Evolutionary conservation across 35 echinoderm and acorn worm genomes (phyloP), one percentile per base, ranked within the genome.

Genomic region (Ptychodera flava): DNA sequence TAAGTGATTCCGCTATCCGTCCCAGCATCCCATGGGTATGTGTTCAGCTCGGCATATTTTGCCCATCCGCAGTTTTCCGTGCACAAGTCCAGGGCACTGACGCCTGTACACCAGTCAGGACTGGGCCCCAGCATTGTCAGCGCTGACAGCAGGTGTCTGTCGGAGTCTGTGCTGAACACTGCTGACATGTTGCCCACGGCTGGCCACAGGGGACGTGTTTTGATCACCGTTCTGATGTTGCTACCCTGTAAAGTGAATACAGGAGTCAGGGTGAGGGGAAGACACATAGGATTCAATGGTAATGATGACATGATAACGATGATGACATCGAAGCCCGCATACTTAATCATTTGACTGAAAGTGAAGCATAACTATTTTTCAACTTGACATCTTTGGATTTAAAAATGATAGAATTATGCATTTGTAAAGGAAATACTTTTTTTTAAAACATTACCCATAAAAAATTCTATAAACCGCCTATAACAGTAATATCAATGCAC

Each of bases 111-210:
- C 95, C 95, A 97, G 77, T 97, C 95, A 78, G 95, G 95, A 78
- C 95, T 97, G 16, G 95, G 95, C 27, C 95, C 95, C 1, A 97
- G 91, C 95, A 97, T 97, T 29, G 95, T 88, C 30, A 97, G 76
- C 33, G 82, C 82, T 0, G 95, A 97, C 14, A 97, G 92, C 32
- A 94, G 79, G 77, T 92, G 91, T 30, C 84, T 85, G 29, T 82
- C 64, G 16, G 86, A 75, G 77, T 97, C 91, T 1, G 88, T 86
- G 28, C 88, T 92, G 78, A 95, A 86, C 35, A 93, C 33, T 15
- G 88, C 82, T 32, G 88, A 86, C 87, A 91, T 94, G 36, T 88
- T 88, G 27, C 92, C 95, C 0, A 85, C 79, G 0, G 95, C 95
- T 1, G 95, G 95, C 90, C 93, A 97, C 16, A 97, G 53, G 14